Conservation (phyloP, 2,113 vertebrate species). For the Dolichotis patagonum region DNA sequence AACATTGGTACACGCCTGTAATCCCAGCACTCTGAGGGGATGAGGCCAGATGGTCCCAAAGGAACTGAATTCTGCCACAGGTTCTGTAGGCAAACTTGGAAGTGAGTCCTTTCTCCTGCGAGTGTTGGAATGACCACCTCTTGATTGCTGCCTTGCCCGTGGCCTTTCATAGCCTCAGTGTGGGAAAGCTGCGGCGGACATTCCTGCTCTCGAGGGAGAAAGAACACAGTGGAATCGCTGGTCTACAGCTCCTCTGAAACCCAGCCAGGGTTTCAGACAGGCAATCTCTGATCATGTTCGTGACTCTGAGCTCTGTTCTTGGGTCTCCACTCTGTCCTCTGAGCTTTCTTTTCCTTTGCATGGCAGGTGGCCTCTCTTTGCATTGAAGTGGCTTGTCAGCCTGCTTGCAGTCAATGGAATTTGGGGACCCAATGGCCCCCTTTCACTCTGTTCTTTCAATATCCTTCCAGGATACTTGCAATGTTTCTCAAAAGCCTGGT, state of each 20-base stretch:
- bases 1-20: background rate
- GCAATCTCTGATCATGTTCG: background rate
- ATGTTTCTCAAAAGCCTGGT: background rate
- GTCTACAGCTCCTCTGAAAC: background rate
- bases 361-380: background rate
- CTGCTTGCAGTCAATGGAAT: background rate
- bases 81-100: background rate
- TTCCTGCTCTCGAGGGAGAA: background rate
- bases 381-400: background rate
- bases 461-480: background rate
- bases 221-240: background rate
- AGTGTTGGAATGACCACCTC: background rate
- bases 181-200: background rate
- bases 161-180: background rate
- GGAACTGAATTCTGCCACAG: background rate
- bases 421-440: background rate
- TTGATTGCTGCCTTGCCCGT: background rate
- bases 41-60: background rate
- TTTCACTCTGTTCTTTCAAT: background rate
- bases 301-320: background rate
- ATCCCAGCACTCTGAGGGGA: background rate
- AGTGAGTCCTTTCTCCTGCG: background rate
- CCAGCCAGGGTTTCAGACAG: background rate
- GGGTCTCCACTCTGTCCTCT: background rate
- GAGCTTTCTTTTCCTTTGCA: background rate